phyloP scores from a whole-genome alignment of 2,113 vertebrate genomes.

The Hippocampus barbouri region DNA sequence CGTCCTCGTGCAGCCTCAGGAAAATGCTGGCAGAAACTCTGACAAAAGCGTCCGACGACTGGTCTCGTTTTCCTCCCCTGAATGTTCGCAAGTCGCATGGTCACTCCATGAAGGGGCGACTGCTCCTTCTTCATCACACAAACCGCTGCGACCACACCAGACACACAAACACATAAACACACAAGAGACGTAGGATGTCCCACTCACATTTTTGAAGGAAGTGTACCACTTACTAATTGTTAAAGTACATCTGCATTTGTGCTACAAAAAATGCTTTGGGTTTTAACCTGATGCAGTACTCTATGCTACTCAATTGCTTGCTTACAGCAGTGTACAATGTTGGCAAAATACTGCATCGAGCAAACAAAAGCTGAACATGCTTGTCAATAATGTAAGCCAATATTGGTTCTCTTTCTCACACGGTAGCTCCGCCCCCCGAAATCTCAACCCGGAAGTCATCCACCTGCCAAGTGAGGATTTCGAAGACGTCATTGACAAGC shows the following conservation, averaged over 20 bases:
- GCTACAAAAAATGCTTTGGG: background rate
- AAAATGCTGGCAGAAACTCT: background rate
- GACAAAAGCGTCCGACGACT: background rate
- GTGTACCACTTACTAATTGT: too few species aligned
- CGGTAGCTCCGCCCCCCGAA: background rate
- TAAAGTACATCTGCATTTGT: too few species aligned
- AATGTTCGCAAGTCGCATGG: background rate
- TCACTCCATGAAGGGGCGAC: background rate
- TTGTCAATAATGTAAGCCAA: background rate
- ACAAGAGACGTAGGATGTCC: too few species aligned
- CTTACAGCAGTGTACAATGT: too few species aligned
- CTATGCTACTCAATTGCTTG: background rate
- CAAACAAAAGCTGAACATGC: background rate
- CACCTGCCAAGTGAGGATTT: conserved; percentile 2
- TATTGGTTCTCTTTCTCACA: background rate
- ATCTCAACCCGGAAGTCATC: conserved; percentile 2
- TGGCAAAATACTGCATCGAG: too few species aligned
- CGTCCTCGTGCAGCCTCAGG: background rate
- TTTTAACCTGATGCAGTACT: background rate
- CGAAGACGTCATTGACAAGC: background rate
- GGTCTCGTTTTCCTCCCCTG: background rate
- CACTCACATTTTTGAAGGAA: too few species aligned
- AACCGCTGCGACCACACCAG: background rate
- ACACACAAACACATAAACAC: background rate
- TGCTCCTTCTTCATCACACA: background rate